Evolutionary conservation across 30 jellyfish, hydroid and myxozoan species (phyloP), one percentile per base, ranked within the genome.

Genomic region (Aurelia sp.): DNA sequence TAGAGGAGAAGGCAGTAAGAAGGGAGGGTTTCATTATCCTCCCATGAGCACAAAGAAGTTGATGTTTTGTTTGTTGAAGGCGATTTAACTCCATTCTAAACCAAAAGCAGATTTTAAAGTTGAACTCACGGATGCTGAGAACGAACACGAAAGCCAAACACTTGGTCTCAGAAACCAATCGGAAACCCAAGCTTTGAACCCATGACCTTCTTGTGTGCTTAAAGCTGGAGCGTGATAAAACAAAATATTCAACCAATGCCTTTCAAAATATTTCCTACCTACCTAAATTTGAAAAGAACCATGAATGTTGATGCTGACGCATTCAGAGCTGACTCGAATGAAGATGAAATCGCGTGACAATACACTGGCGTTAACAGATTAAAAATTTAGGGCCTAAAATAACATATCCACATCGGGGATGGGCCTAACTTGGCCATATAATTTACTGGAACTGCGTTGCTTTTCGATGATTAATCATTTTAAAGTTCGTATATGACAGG

Each of bases 61-160:
- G 51, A 21, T 37, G 74, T 64, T 64, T 64, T 64, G 55, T 41
- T 23, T 66, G 53, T 23, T 23, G 31, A 23, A 15, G 27, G 11
- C 37, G 79, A 69, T 23, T 23, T 27, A 69, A 41, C 55, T 69
- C 33, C 60, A 21, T 22, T 44, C 19, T 18, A 31, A 78, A 78
- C 89, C 89, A 78, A 63, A 78, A 23, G 79, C 77, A 65, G 70
- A 63, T 78, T 53, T 62, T 13, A 6, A 33, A 62, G 55, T 65
- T 62, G 89, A 78, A 53, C 79, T 62, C 30, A 53, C 60, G 77
- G 79, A 44, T 78, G 77, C 51, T 37, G 73, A 48, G 21, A 21
- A 63, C 21, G 58, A 57, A 44, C 79, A 78, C 89, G 89, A 35
- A 33, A 62, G 66, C 79, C 89, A 78, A 78, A 78, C 89, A 62